These are phyloP conservation scores for Chaetodon trifasciatus DNA, from an alignment of 2,797 vertebrate genomes.

Conservation along the genomic window DNA sequence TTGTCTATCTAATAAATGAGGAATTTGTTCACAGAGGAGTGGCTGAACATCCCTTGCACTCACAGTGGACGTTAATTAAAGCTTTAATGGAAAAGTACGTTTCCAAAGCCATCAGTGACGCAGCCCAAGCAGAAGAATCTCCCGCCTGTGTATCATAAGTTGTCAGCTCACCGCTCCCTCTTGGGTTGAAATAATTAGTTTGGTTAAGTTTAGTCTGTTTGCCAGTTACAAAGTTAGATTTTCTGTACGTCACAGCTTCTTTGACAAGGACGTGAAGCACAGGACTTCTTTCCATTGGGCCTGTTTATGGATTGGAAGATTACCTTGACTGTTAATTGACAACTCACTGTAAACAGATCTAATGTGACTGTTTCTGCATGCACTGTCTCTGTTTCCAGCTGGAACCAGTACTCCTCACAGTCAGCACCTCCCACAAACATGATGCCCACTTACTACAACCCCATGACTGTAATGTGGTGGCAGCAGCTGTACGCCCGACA, in stretches of 20 bases:
- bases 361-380: neutral
- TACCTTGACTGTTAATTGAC: neutral
- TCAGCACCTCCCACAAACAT: conserved; percentile 79
- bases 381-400: conserved; percentile 76
- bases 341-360: too few relatives aligned
- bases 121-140: neutral
- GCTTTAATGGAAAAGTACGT: neutral
- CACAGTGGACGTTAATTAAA: neutral
- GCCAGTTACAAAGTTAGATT: neutral
- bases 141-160: neutral
- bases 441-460: conserved; percentile 89
- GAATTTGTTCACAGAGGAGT: neutral
- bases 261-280: neutral
- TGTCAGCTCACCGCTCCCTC: neutral
- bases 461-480: conserved; percentile 95
- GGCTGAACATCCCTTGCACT: neutral
- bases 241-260: neutral
- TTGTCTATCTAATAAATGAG: neutral
- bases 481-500: conserved; percentile 95
- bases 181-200: neutral
- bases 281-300: too few relatives aligned
- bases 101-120: neutral
- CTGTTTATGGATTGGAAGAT: neutral
- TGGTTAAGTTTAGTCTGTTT: neutral
- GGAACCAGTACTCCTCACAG: conserved; percentile 83